A percentile compares a stretch with the other conserved stretches of the same genome.
Conservation (phyloP, 2,113 vertebrate genomes). For the Potamarius usumacintae region DNA sequence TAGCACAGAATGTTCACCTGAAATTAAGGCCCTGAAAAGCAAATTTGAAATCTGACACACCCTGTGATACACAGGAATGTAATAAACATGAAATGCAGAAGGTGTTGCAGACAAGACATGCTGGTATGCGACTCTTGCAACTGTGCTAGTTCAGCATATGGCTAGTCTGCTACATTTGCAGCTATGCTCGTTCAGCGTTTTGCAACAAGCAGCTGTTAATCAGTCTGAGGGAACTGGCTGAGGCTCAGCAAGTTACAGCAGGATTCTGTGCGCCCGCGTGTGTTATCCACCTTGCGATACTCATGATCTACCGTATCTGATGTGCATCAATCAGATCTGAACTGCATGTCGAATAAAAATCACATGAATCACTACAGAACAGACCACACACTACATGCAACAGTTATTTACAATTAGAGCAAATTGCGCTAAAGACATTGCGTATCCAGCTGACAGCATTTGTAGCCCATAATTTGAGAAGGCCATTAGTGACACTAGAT, state of each 20-base stretch:
- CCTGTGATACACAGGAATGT: background rate
- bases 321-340: background rate
- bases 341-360: background rate
- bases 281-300: background rate
- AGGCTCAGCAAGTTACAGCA: background rate
- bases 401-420: background rate
- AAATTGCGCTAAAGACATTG: background rate
- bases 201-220: slow-evolving; percentile 31
- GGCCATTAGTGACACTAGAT: slow-evolving; percentile 21
- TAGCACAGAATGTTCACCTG: background rate
- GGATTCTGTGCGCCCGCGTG: background rate
- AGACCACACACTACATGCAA: background rate
- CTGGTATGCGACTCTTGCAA: background rate
- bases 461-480: background rate
- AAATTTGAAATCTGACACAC: background rate
- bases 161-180: slow-evolving; percentile 16
- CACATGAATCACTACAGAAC: background rate
- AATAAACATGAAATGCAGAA: slow-evolving; percentile 6
- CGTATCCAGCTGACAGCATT: background rate
- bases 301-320: background rate
- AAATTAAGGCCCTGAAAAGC: background rate
- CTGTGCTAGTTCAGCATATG: slow-evolving; percentile 25
- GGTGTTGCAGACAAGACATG: background rate
- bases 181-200: slow-evolving; percentile 25
- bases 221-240: background rate